Evolutionary conservation across 1,140 invertebrate genomes (phyloP).

Genomic region (Drosophila oshimai): DNA sequence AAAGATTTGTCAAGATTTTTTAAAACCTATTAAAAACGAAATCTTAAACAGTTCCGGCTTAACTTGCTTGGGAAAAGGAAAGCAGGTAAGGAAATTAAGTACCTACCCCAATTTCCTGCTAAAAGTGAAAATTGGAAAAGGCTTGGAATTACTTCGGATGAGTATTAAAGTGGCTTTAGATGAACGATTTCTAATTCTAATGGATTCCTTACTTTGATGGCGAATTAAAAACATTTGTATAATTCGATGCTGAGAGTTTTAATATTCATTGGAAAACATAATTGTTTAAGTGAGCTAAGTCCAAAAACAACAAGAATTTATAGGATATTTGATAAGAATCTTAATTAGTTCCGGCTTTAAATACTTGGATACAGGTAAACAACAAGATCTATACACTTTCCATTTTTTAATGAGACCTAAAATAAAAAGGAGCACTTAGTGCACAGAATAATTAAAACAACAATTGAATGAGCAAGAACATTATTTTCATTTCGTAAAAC

Average conservation of each 20-base stretch:
- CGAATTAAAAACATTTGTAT: neutral
- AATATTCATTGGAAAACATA: neutral
- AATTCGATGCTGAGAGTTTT: neutral
- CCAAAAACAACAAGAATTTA: no score
- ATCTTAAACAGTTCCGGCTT: constrained; percentile 38
- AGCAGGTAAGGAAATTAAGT: constrained; percentile 10
- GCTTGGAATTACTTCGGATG: neutral
- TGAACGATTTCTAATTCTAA: neutral
- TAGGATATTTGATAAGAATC: neutral
- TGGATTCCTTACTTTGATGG: neutral
- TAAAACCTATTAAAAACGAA: constrained; percentile 21
- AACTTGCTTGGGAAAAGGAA: neutral
- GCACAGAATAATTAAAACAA: no score
- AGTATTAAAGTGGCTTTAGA: neutral
- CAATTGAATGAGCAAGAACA: no score
- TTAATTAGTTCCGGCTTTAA: neutral
- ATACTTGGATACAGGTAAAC: neutral
- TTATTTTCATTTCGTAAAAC: neutral
- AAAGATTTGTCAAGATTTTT: constrained; percentile 20
- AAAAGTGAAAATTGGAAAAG: constrained; percentile 28
- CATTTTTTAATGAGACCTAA: no score
- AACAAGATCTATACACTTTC: no score
- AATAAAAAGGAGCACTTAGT: no score
- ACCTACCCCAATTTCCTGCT: constrained; percentile 8
- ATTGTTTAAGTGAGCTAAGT: neutral